Percentiles rank a stretch among this genome's conserved stretches.
Conservation (phyloP, 2,888 invertebrate species). For the Erebia aethiops region DNA sequence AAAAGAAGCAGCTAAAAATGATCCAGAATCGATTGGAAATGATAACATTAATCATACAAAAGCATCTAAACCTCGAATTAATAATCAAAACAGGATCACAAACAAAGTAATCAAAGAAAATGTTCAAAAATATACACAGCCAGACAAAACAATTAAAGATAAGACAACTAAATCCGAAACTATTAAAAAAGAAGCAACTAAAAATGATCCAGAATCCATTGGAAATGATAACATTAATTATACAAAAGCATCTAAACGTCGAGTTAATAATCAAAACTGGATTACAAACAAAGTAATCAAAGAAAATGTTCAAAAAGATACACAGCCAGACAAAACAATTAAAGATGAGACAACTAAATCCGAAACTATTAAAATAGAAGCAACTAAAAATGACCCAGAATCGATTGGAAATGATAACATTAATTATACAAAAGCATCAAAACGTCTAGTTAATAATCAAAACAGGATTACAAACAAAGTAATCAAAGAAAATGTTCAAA, state of each 20-base stretch:
- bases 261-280: not conserved
- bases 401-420: not conserved
- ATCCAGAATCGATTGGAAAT: not conserved
- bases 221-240: not conserved
- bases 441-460: not conserved
- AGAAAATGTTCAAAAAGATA: slow-evolving; percentile 39
- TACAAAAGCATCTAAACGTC: not conserved
- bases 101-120: not conserved
- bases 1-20: not conserved
- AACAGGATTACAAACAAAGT: not conserved
- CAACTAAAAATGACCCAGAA: slow-evolving; percentile 6
- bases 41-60: not conserved
- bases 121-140: slow-evolving; percentile 29
- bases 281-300: not conserved
- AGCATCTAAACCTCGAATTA: not conserved
- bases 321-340: not conserved
- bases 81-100: not conserved
- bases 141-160: not conserved
- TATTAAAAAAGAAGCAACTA: not conserved
- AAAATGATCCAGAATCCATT: not conserved
- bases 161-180: not conserved
- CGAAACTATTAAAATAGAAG: not conserved
- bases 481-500: not conserved
- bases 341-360: not conserved
- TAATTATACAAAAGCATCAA: not conserved